phyloP scores from a whole-genome alignment of 2,113 vertebrate genomes.

The Cryptotis parvus region DNA sequence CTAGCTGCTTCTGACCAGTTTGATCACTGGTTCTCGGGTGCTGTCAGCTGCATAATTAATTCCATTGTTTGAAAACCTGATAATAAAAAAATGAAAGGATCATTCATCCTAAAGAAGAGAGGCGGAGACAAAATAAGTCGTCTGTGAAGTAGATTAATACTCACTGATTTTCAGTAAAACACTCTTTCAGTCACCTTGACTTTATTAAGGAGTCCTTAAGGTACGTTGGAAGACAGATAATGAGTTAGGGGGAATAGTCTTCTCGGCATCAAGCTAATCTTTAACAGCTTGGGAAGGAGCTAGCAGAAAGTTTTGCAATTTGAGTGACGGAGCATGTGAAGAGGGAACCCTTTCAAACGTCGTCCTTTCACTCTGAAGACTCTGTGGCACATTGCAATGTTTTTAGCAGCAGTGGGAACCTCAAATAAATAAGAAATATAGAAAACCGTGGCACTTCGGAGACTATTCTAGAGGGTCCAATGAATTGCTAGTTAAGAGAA shows the following conservation, averaged over 20 bases:
- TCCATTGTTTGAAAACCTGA: conserved; percentile 73
- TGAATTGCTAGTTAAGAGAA: conserved; percentile 76
- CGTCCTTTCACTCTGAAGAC: conserved; percentile 85
- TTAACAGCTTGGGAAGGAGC: conserved; percentile 89
- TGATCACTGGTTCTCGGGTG: conserved; percentile 53
- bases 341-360: conserved; percentile 86
- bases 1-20: background rate
- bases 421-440: conserved; percentile 84
- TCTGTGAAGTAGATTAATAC: conserved; percentile 90
- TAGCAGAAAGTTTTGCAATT: conserved; percentile 86
- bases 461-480: conserved; percentile 77
- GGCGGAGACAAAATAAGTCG: conserved; percentile 85
- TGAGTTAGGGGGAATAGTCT: conserved; percentile 91
- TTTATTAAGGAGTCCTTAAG: conserved; percentile 92
- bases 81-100: conserved; percentile 48
- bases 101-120: conserved; percentile 82
- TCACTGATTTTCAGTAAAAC: conserved; percentile 89
- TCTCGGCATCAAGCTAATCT: conserved; percentile 91
- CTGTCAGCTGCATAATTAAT: conserved; percentile 70
- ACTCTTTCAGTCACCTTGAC: conserved; percentile 90
- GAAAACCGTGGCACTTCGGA: conserved; percentile 75
- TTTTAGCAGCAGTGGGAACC: conserved; percentile 81
- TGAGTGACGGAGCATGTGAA: conserved; percentile 86
- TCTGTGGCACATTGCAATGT: conserved; percentile 80
- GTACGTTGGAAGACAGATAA: conserved; percentile 91